These are phyloP conservation scores for Lethocerus indicus DNA, from an alignment of 1,140 invertebrate genomes.

Conservation along the genomic window DNA sequence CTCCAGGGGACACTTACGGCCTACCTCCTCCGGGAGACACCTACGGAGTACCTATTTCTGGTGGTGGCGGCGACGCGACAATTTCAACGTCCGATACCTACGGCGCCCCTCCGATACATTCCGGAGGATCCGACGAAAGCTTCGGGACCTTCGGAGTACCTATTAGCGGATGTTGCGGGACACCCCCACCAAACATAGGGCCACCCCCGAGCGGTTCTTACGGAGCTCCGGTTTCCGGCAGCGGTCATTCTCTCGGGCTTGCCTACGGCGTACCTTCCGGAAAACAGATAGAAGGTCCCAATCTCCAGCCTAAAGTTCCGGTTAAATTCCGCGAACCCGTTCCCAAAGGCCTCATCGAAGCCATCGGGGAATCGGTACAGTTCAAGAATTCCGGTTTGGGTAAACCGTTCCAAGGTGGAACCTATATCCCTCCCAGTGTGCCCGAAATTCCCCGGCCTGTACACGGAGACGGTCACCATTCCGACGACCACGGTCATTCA, in stretches of 20 bases:
- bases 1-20: conserved; percentile 16
- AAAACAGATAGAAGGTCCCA: conserved; percentile 20
- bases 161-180: conserved; percentile 17
- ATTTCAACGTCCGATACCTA: not conserved
- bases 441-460: conserved; percentile 28
- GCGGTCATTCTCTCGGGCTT: conserved; percentile 10
- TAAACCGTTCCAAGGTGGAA: conserved; percentile 24
- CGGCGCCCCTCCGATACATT: conserved; percentile 1
- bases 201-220: conserved; percentile 3
- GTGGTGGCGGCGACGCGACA: not conserved
- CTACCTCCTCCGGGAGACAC: conserved; percentile 13
- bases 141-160: conserved; percentile 17
- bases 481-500: too few relatives aligned
- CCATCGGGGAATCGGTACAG: conserved; percentile 31
- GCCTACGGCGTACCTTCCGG: conserved; percentile 19
- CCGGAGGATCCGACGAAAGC: too few relatives aligned
- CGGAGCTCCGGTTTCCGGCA: conserved; percentile 5
- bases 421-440: conserved; percentile 45
- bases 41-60: conserved; percentile 2
- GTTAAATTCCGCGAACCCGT: conserved; percentile 50
- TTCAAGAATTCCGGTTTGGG: conserved; percentile 24
- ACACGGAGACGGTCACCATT: too few relatives aligned
- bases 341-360: conserved; percentile 41
- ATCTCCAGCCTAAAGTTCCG: conserved; percentile 31
- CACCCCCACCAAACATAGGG: conserved; percentile 18